phyloP scores from a whole-genome alignment of 2,888 invertebrate genomes.

The Globia sparganii region DNA sequence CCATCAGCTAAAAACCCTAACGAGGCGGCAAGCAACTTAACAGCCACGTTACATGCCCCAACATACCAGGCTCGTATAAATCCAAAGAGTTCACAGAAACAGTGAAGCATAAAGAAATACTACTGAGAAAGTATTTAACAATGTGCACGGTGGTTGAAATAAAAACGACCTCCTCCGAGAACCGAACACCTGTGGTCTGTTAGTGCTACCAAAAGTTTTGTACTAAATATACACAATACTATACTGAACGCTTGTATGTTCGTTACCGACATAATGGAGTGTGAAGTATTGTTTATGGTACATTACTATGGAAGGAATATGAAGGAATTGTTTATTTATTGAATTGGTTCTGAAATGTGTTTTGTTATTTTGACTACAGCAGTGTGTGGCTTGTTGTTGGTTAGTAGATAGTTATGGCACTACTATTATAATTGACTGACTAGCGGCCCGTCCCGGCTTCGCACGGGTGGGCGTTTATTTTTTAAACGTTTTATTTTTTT shows the following conservation, averaged over 20 bases:
- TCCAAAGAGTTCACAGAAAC: slow-evolving; percentile 38
- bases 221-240: slow-evolving; percentile 53
- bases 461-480: too few species aligned
- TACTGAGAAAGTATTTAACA: slow-evolving; percentile 46
- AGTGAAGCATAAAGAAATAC: slow-evolving; percentile 32
- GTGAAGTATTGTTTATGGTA: slow-evolving; percentile 38
- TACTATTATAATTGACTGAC: neutral
- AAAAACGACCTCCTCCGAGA: slow-evolving; percentile 46
- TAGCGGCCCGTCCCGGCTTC: too few species aligned
- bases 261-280: slow-evolving; percentile 20
- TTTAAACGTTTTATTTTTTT: too few species aligned
- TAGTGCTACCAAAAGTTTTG: slow-evolving; percentile 41
- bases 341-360: slow-evolving; percentile 22
- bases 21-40: neutral
- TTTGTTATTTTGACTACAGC: neutral
- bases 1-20: slow-evolving; percentile 8
- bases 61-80: slow-evolving; percentile 46
- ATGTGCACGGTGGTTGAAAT: slow-evolving; percentile 31
- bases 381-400: neutral
- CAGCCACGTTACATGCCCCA: neutral
- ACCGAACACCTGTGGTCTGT: slow-evolving; percentile 49
- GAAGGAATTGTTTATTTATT: too few species aligned
- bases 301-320: slow-evolving; percentile 19
- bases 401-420: neutral
- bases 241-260: slow-evolving; percentile 24